Base-by-base conservation (phyloP, 2,797 vertebrate genomes). In the Mus minutoides region DNA sequence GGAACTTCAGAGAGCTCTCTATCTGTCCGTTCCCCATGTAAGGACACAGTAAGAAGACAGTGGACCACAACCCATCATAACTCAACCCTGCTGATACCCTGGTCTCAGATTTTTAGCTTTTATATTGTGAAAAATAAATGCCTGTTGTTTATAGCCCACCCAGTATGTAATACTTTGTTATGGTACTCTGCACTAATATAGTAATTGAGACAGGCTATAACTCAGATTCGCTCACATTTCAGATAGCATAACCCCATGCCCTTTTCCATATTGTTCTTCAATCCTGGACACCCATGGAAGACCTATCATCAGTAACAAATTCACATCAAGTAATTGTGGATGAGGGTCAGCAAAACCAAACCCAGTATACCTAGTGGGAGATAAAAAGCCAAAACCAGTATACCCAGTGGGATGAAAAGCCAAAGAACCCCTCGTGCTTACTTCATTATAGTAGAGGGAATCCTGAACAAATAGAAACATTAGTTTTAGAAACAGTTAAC, bases 381-480 rank as follows among this genome's bases (percentile, higher is more conserved):
- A 83, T 1, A 3, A n/a, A 95, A 77, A 67, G 90, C 46, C 26
- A 92, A 11, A 19, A n/a, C 73, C 84, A 92, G 71, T 49, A 75
- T 49, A 73, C 31, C 29, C 64, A 77, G 17, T 86, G 19, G 46
- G 34, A 90, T 1, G 4, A n/a, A 76, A 83, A 87, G 62, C 3
- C 54, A 92, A 90, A 95, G 84, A 96, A 96, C 24, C 78, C 34
- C 24, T 87, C 13, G 11, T 21, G 26, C 67, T 92, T 46, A 79
- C 58, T 77, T 94, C 92, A 80, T 88, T 96, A 40, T 54, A 96
- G 40, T n/a, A 85, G 87, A 87, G 56, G 17, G 71, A 92, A 34
- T n/a, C 54, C 62, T 21, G 6, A 87, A 24, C 29, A 88, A 85
- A 87, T 73, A 12, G 85, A 67, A 94, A 31, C 17, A 88, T 71